Evolutionary conservation across 2,888 invertebrate species (phyloP).

Genomic region (Lasioglossum calceatum): DNA sequence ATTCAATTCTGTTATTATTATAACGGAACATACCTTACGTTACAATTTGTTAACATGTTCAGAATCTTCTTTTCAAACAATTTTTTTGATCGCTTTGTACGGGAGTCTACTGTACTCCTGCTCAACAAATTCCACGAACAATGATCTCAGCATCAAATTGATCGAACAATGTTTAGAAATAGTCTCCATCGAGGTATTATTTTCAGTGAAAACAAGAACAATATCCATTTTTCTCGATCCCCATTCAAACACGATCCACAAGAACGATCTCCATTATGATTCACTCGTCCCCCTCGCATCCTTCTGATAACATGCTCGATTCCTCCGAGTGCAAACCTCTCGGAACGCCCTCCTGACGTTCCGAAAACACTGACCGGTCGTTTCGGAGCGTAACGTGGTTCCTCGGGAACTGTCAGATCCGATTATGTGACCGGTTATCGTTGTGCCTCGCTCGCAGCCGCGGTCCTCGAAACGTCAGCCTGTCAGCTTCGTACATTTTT

Average conservation of each 20-base stretch:
- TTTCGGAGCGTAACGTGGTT: slow-evolving; percentile 55
- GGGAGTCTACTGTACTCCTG: too few relatives aligned
- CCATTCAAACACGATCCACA: not conserved
- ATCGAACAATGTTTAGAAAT: not conserved
- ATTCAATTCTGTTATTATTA: too few relatives aligned
- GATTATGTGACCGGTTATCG: slow-evolving; percentile 69
- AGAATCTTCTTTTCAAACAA: too few relatives aligned
- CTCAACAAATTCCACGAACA: not conserved
- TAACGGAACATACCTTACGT: too few relatives aligned
- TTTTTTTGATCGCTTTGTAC: too few relatives aligned
- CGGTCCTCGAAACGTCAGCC: slow-evolving; percentile 73
- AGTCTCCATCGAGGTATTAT: not conserved
- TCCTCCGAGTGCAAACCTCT: slow-evolving; percentile 37
- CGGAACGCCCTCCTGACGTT: slow-evolving; percentile 39
- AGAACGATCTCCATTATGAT: slow-evolving; percentile 10
- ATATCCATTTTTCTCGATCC: not conserved
- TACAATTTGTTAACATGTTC: too few relatives aligned
- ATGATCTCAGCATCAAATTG: not conserved
- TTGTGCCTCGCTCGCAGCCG: slow-evolving; percentile 56
- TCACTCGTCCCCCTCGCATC: slow-evolving; percentile 15
- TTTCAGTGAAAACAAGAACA: slow-evolving; percentile 32
- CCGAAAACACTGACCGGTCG: slow-evolving; percentile 32
- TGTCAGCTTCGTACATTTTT: slow-evolving; percentile 75
- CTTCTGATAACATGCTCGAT: slow-evolving; percentile 48
- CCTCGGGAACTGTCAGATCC: slow-evolving; percentile 65